Percentiles rank a stretch among this genome's conserved stretches.
Conservation (phyloP, 35 echinoderm and acorn worm species). For the Stichopus chloronotus region DNA sequence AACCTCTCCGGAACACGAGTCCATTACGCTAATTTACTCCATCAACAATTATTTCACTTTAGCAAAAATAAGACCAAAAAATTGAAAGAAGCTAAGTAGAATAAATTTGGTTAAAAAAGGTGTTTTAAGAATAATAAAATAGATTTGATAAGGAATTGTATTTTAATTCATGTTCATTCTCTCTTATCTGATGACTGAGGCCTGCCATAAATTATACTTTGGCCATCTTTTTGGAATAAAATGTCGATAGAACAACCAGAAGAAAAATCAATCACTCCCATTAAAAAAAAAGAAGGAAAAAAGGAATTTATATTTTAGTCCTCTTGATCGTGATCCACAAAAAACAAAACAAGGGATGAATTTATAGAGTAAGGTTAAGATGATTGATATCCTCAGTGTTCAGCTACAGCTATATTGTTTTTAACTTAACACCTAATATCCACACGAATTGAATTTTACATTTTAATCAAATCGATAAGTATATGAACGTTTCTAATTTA, state of each 20-base stretch:
- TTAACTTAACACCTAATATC: not conserved
- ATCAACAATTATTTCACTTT: slow-evolving; percentile 22
- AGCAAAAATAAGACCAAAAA: not conserved
- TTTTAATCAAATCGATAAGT: not conserved
- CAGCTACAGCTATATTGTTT: slow-evolving; percentile 2
- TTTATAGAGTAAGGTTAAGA: not conserved
- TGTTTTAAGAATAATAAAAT: slow-evolving; percentile 9
- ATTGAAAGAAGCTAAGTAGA: slow-evolving; percentile 17
- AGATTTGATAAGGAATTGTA: not conserved
- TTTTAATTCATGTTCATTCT: not conserved
- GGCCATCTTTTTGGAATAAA: not conserved
- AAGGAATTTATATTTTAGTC: not conserved
- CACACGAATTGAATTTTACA: slow-evolving; percentile 11
- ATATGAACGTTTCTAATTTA: too few relatives aligned
- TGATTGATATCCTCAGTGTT: not conserved
- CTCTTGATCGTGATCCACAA: not conserved
- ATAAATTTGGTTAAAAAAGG: slow-evolving; percentile 21
- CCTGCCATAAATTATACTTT: slow-evolving; percentile 4
- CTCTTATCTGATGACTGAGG: not conserved
- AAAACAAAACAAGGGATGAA: not conserved
- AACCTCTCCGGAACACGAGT: slow-evolving; percentile 14
- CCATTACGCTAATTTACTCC: slow-evolving; percentile 15
- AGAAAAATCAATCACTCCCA: slow-evolving; percentile 27
- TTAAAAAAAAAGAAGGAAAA: not conserved
- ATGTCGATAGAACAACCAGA: not conserved